phyloP scores from a whole-genome alignment of 2,113 vertebrate species.

The Callospermophilus lateralis region DNA sequence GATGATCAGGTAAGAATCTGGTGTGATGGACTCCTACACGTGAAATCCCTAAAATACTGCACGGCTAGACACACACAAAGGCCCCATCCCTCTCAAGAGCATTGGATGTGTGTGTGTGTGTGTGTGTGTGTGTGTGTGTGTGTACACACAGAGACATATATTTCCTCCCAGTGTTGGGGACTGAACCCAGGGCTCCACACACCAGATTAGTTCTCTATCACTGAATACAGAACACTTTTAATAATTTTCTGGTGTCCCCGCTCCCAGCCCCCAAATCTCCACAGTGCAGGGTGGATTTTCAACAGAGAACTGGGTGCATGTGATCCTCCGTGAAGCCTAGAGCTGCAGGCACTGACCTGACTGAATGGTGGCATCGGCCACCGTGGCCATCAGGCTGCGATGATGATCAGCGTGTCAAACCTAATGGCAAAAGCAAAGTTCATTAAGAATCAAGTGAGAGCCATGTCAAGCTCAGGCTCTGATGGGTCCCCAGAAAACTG shows the following conservation, averaged over 20 bases:
- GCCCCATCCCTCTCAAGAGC: not conserved
- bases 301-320: not conserved
- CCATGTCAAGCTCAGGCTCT: not conserved
- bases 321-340: not conserved
- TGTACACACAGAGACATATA: too few species aligned
- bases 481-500: not conserved
- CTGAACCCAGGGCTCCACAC: not conserved
- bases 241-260: not conserved
- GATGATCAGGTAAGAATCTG: not conserved
- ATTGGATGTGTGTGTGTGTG: not conserved
- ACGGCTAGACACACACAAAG: not conserved
- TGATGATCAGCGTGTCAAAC: slow-evolving; percentile 95
- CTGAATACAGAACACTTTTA: not conserved
- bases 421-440: slow-evolving; percentile 84
- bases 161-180: not conserved
- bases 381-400: slow-evolving; percentile 93
- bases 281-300: fast-evolving
- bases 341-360: slow-evolving; percentile 88
- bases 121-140: not conserved
- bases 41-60: not conserved
- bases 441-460: not conserved
- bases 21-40: not conserved
- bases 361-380: slow-evolving; percentile 90
- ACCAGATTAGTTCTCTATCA: not conserved
- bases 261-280: not conserved